Base-by-base conservation (phyloP, 2,888 invertebrate genomes). In the Portevinia maculata region DNA sequence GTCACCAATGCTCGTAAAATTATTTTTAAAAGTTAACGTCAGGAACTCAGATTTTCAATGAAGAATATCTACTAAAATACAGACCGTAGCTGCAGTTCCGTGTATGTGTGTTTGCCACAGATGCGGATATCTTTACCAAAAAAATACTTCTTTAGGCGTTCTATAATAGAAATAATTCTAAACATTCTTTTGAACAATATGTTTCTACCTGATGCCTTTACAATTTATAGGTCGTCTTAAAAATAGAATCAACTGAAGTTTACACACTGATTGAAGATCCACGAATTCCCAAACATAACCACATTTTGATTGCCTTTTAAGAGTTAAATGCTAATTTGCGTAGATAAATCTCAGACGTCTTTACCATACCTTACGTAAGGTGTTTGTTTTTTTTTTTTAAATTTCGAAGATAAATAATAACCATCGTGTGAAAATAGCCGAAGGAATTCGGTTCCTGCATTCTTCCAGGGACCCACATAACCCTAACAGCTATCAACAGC, bases 391-490 rank as follows among this genome's bases (percentile, higher is more conserved):
- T 28, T 39, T 24, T 57, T 28, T 28, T 28, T 30, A 1, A 13
- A 24, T 24, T 21, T 13, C 55, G 3, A 24, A 13, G 24, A 44
- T 19, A 44, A 59, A 59, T 59, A 44, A 59, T 19, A 19, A 28
- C 17, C 30, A 30, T 11, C 30, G 30, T 59, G 44, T 30, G 44
- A 44, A 37, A 37, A 39, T 15, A 32, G 6, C 1, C 11, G 9
- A 15, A 8, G 3, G n/a, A 7, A n/a, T 15, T 28, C 8, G 7
- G 13, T 50, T n/a, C 11, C 9, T 37, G 7, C 39, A 39, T 13
- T 6, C 32, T 32, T 32, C 32, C 6, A 1, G 8, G 19, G 7
- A 13, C 0, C 15, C 5, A 15, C 15, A 39, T 30, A 17, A 9
- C 7, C 19, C 44, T 48, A 21, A 5, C 32, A 34, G 32, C 46